Base-by-base conservation (phyloP, 1,140 invertebrate genomes). In the Drosophila kurseongensis region DNA sequence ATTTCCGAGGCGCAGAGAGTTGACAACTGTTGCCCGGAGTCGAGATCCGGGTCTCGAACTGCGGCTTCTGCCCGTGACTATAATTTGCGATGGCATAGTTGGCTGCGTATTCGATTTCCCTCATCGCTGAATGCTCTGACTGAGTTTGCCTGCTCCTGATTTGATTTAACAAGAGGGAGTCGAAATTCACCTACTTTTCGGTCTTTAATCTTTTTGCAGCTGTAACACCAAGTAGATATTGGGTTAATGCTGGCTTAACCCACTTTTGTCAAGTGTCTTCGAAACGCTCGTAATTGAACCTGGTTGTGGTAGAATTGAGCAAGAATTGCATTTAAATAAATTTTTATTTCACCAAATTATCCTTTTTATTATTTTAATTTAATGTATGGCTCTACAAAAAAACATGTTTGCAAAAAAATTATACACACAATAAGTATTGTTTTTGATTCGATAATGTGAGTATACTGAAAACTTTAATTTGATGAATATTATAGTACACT, bases 1-100 rank as follows among this genome's bases (percentile, higher is more conserved):
- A 58, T 71, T 58, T 50, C 51, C 67, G 48, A 48, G 44, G 52
- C 42, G 18, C 10, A 29, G 16, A 8, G 16, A 47, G 80, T 65
- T 83, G 80, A 78, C 80, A 82, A 75, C 75, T 78, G 74, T 68
- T 82, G 74, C 58, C 62, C n/a, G 65, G 65, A 66, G 44, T 38
- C 47, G 10, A 48, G 60, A 23, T 65, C 38, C 45, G 9, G 16
- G 27, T 42, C 9, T 32, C 36, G 27, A 41, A 55, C 51, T n/a
- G 32, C 8, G n/a, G 51, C 42, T 40, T 41, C 60, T 50, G 60
- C 65, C 14, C 23, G 29, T 71, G 68, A 71, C 66, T 72, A 36
- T 42, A 72, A 72, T 72, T 71, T 72, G 52, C 44, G 44, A 58
- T 36, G 44, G 35, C 36, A 71, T 71, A 72, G 66, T 71, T 72